Evolutionary conservation across 2,797 vertebrate species (phyloP).

Genomic region (Sebastes iracundus): DNA sequence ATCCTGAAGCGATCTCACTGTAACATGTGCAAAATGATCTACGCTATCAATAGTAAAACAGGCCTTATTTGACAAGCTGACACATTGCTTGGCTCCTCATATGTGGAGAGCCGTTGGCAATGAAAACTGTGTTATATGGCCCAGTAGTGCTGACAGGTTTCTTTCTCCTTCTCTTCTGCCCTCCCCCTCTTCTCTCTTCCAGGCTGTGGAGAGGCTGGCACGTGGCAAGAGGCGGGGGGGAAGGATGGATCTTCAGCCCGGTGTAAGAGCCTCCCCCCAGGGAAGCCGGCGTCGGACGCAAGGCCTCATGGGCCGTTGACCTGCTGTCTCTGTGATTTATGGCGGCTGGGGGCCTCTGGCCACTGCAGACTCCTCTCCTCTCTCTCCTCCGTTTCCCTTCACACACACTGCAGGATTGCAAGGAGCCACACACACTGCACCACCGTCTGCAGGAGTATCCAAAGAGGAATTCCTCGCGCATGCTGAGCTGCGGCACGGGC

Average conservation of each 20-base stretch:
- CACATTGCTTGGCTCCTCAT: constrained; percentile 75
- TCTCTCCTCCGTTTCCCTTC: constrained; percentile 54
- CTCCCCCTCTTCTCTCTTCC: constrained; percentile 41
- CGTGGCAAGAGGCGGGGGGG: constrained; percentile 60
- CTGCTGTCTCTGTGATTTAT: constrained; percentile 83
- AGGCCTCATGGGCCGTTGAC: constrained; percentile 80
- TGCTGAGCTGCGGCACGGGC: constrained; percentile 26
- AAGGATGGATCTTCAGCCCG: constrained; percentile 78
- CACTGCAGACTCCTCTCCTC: constrained; percentile 77
- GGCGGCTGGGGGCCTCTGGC: constrained; percentile 73
- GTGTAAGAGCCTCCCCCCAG: constrained; percentile 76
- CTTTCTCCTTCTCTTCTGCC: constrained; percentile 63
- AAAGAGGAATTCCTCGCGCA: constrained; percentile 51
- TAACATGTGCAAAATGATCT: constrained; percentile 57
- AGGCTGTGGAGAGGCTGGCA: constrained; percentile 69
- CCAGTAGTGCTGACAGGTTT: constrained; percentile 82
- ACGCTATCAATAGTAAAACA: constrained; percentile 59
- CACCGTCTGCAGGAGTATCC: constrained; percentile 37
- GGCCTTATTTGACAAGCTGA: constrained; percentile 63
- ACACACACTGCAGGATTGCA: constrained; percentile 48
- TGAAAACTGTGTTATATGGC: constrained; percentile 79
- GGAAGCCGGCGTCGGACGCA: constrained; percentile 74
- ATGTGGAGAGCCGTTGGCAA: constrained; percentile 66
- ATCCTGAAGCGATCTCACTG: constrained; percentile 37
- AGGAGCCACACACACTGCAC: constrained; percentile 62